Percentiles rank a stretch among this genome's conserved stretches.
phyloP scores from a whole-genome alignment of 2,888 invertebrate species.

The Noctua janthe region DNA sequence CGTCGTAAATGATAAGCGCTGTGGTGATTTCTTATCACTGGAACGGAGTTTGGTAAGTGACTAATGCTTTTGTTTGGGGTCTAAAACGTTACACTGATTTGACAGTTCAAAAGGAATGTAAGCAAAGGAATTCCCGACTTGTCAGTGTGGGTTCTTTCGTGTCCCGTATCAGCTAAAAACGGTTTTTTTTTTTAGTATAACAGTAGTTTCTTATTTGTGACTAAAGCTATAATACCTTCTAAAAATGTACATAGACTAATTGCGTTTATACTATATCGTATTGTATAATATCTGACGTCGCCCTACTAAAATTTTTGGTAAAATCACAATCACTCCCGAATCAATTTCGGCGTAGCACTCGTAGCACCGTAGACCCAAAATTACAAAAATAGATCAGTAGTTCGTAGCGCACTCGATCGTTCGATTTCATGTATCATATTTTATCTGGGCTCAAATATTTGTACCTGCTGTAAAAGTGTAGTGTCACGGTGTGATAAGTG shows the following conservation, averaged over 20 bases:
- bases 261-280: background rate
- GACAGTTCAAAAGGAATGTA: slow-evolving; percentile 35
- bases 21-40: slow-evolving; percentile 61
- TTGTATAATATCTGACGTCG: background rate
- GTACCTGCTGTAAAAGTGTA: background rate
- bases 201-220: slow-evolving; percentile 1
- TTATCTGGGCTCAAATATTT: slow-evolving; percentile 14
- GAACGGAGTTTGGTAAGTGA: slow-evolving; percentile 60
- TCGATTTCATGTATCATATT: slow-evolving; percentile 8
- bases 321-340: slow-evolving; percentile 13
- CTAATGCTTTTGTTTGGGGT: slow-evolving; percentile 64
- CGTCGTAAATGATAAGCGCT: slow-evolving; percentile 72
- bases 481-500: slow-evolving; percentile 7
- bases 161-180: slow-evolving; percentile 7
- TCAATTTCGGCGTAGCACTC: slow-evolving; percentile 63
- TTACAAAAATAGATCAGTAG: slow-evolving; percentile 35
- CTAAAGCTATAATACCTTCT: background rate
- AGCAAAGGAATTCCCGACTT: slow-evolving; percentile 10
- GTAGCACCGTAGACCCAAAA: slow-evolving; percentile 66
- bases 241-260: background rate
- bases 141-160: background rate
- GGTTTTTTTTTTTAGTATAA: slow-evolving; percentile 12
- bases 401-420: slow-evolving; percentile 19
- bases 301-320: background rate
- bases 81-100: slow-evolving; percentile 35